Percentiles rank a stretch among this genome's conserved stretches.
phyloP scores from a whole-genome alignment of 2,797 vertebrate genomes.

The Enteromius viviparus region DNA sequence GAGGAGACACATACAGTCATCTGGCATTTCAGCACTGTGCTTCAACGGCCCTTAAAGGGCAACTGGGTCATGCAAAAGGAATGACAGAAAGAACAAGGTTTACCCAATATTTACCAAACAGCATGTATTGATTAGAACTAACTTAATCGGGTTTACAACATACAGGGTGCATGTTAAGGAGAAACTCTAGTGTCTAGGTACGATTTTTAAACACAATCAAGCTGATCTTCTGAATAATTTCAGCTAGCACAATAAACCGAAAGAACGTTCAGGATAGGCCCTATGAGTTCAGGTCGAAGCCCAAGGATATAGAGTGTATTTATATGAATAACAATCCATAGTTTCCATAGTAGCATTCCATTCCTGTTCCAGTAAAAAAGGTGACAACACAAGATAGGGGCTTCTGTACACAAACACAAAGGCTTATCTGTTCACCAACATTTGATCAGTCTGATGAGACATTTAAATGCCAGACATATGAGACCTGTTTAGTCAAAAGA shows the following conservation, averaged over 20 bases:
- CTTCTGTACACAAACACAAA: conserved; percentile 46
- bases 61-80: background rate
- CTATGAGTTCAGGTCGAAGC: conserved; percentile 16
- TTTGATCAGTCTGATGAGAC: conserved; percentile 16
- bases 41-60: background rate
- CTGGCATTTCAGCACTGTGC: background rate
- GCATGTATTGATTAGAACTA: background rate
- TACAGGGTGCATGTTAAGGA: background rate
- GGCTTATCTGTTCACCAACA: conserved; percentile 36
- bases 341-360: conserved; percentile 52
- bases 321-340: conserved; percentile 53
- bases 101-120: conserved; percentile 21
- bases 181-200: background rate
- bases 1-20: background rate
- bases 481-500: conserved; percentile 20
- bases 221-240: background rate
- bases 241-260: background rate
- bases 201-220: background rate
- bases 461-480: background rate
- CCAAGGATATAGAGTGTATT: conserved; percentile 52
- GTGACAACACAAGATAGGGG: background rate
- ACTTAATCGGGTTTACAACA: background rate
- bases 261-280: background rate
- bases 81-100: background rate
- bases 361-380: conserved; percentile 48